Base-by-base conservation (phyloP, 2,113 vertebrate species). In the Psammodynastes pulverulentus region DNA sequence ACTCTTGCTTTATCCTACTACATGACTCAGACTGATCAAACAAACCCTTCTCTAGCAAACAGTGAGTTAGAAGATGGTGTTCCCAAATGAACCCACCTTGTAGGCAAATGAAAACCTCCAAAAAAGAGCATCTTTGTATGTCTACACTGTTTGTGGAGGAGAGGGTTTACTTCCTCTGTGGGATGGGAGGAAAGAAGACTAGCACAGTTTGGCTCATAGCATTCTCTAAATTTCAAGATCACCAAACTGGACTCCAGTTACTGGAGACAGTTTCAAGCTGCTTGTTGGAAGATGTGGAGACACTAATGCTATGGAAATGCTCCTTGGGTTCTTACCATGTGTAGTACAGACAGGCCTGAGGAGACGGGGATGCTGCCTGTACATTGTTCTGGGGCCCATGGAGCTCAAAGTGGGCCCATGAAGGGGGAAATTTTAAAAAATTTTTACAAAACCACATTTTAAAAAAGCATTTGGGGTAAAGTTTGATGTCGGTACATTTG, bases 21-120 rank as follows among this genome's bases (percentile, higher is more conserved):
- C 90, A 90, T 96, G 96, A 92, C 92, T 97, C 95, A 96, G 94
- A 95, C 54, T 8, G 92, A 92, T 84, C 34, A 92, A 94, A 96
- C 9, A 95, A 89, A 56, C 62, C 23, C 10, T 84, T 52, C 43
- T 67, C 86, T 4, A 1, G 58, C 93, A 91, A 88, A 95, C 92
- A 92, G 84, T 52, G 54, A 88, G 45, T 93, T 93, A 95, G 9
- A 8, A 88, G 72, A 95, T 52, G 10, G 87, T 3, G 23, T 94
- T 90, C 49, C 51, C 19, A 13, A 86, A 94, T 86, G 87, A 92
- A 15, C 4, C 10, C 1, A 29, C 15, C 23, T 13, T 17, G 3
- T 5, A 89, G 52, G n/a, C 51, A 48, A 84, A 85, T 39, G 21
- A 84, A 92, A 5, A 12, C 43, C 53, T 86, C 45, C 12, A 26